A percentile compares a stretch with the other conserved stretches of the same genome.
Conservation (phyloP, 1,140 invertebrate species). For the Eriosoma lanigerum region DNA sequence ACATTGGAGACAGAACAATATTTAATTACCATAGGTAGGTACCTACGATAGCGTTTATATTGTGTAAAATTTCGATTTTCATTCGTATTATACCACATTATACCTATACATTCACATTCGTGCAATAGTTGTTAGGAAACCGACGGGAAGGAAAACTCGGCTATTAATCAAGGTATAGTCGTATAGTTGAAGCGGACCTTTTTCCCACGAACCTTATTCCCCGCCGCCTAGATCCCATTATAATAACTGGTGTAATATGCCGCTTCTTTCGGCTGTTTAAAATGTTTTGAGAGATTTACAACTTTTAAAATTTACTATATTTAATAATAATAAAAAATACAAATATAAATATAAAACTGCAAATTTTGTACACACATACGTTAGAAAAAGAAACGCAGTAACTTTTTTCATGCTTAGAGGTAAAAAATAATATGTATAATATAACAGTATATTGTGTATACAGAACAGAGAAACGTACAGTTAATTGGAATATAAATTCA, state of each 20-base stretch:
- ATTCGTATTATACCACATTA: neutral
- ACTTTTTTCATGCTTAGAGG: neutral
- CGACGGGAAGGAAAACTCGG: slow-evolving; percentile 43
- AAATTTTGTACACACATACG: neutral
- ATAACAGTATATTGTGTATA: too few relatives aligned
- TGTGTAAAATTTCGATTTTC: slow-evolving; percentile 46
- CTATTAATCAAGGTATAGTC: slow-evolving; percentile 49
- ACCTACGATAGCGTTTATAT: slow-evolving; percentile 1
- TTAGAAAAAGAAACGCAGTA: slow-evolving; percentile 16
- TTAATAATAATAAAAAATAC: neutral
- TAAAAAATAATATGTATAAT: neutral
- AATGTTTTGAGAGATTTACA: slow-evolving; percentile 31
- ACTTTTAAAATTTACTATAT: slow-evolving; percentile 33
- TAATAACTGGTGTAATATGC: slow-evolving; percentile 38
- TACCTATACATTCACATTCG: neutral
- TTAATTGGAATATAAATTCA: slow-evolving; percentile 45
- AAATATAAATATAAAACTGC: too few relatives aligned
- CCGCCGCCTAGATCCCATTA: neutral
- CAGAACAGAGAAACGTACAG: neutral
- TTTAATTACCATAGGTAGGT: slow-evolving; percentile 46
- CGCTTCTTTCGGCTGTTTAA: slow-evolving; percentile 7
- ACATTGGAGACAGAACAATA: slow-evolving; percentile 37
- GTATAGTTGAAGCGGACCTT: slow-evolving; percentile 13
- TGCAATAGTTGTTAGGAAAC: slow-evolving; percentile 12
- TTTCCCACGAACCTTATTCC: neutral